phyloP scores from a whole-genome alignment of 2,113 vertebrate species.

The Phylloscopus trochiloides region DNA sequence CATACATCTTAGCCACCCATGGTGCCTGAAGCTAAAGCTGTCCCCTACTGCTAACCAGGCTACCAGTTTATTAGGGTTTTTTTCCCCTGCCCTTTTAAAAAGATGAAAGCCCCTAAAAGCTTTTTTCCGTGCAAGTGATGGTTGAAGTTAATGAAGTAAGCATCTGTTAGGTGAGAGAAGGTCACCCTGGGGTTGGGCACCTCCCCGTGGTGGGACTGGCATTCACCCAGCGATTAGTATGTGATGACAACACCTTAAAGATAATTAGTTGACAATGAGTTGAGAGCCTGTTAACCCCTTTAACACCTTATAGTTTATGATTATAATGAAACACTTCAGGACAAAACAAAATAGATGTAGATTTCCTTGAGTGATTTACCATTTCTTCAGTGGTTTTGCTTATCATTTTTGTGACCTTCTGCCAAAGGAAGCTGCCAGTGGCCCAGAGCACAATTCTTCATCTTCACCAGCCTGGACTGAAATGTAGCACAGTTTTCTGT shows the following conservation, averaged over 20 bases:
- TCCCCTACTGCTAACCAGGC: conserved; percentile 71
- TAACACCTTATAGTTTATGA: conserved; percentile 76
- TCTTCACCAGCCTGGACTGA: neutral
- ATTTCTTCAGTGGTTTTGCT: fast-evolving
- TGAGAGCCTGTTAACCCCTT: conserved; percentile 79
- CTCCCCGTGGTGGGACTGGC: conserved; percentile 50
- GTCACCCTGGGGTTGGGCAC: conserved; percentile 54
- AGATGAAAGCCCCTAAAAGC: conserved; percentile 81
- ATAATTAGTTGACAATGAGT: conserved; percentile 84
- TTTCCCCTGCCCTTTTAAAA: conserved; percentile 70
- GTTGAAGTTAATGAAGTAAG: conserved; percentile 70
- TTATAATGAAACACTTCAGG: conserved; percentile 59
- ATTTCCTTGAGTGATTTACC: neutral
- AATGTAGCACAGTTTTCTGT: neutral
- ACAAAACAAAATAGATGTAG: conserved; percentile 13
- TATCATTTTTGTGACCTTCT: neutral
- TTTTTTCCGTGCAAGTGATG: conserved; percentile 60
- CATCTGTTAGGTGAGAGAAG: conserved; percentile 61
- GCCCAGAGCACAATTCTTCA: neutral
- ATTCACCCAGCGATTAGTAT: conserved; percentile 69
- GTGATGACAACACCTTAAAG: conserved; percentile 81
- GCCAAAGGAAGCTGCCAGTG: neutral
- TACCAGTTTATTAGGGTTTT: conserved; percentile 73
- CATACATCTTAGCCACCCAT: conserved; percentile 79
- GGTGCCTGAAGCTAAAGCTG: conserved; percentile 65